These are phyloP conservation scores for Bufo gargarizans DNA, from an alignment of 2,113 vertebrate genomes.

Conservation along the genomic window DNA sequence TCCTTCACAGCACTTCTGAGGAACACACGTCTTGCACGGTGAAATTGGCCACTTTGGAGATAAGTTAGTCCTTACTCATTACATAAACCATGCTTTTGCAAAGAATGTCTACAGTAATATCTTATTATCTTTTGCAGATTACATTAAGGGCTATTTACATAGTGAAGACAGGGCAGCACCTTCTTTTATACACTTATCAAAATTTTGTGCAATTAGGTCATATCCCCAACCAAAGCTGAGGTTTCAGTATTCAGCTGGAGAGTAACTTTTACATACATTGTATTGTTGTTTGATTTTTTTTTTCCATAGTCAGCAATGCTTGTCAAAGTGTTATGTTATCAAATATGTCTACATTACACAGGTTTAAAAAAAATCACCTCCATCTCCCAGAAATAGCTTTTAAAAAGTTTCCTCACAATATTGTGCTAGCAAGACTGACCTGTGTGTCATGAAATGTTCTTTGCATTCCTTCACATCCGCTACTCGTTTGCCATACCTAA, in stretches of 20 bases:
- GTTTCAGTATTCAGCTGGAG: not conserved
- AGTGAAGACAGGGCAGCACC: not conserved
- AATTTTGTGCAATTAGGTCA: not conserved
- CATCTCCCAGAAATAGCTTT: no score
- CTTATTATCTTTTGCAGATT: not conserved
- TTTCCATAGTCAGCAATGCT: not conserved
- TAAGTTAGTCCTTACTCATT: not conserved
- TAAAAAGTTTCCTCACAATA: not conserved
- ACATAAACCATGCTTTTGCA: not conserved
- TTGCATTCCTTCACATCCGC: conserved; percentile 89
- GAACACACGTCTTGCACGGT: conserved; percentile 81
- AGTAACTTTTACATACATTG: not conserved
- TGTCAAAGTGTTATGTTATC: not conserved
- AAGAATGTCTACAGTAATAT: not conserved
- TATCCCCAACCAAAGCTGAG: not conserved
- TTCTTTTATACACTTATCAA: not conserved
- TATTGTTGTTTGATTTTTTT: not conserved
- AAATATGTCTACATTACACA: not conserved
- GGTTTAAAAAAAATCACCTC: not conserved
- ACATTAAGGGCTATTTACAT: not conserved
- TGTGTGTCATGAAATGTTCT: conserved; percentile 77
- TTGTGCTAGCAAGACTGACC: conserved; percentile 69
- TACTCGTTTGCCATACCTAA: conserved; percentile 83
- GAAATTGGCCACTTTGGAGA: conserved; percentile 78
- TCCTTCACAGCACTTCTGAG: conserved; percentile 82